These are phyloP conservation scores for Amyelois transitella DNA, from an alignment of 1,140 invertebrate genomes.

Conservation along the genomic window DNA sequence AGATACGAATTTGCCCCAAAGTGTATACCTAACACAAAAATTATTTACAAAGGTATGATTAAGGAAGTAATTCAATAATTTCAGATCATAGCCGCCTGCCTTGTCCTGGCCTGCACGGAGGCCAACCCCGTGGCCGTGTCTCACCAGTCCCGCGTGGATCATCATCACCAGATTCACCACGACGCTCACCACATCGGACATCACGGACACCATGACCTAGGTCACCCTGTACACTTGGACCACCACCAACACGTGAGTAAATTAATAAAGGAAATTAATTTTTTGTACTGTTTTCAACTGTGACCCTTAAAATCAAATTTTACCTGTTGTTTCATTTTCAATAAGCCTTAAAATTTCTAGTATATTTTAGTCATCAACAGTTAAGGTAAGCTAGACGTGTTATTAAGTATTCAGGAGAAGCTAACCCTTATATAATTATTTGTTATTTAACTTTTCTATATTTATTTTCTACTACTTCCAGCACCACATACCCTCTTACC, in stretches of 20 bases:
- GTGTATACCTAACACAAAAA: no score
- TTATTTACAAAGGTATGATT: no score
- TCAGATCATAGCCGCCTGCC: constrained; percentile 19
- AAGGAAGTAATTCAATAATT: constrained; percentile 4
- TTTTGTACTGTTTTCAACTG: no score
- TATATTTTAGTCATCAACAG: no score
- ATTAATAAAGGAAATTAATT: no score
- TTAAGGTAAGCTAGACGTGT: no score
- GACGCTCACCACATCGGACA: constrained; percentile 9
- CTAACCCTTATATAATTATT: no score
- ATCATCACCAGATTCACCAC: constrained; percentile 5
- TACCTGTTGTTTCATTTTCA: no score
- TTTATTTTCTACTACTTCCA: neutral
- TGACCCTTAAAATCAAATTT: no score
- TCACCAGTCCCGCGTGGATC: constrained; percentile 27
- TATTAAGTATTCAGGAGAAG: no score
- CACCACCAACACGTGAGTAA: constrained; percentile 1
- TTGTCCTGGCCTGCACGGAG: constrained; percentile 19
- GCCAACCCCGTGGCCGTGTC: constrained; percentile 26
- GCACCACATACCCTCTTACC: constrained; percentile 36
- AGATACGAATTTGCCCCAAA: no score
- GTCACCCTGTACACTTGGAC: constrained; percentile 6
- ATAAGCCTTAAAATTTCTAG: no score
- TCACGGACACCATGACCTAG: constrained; percentile 7
- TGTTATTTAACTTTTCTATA: neutral